phyloP scores from a whole-genome alignment of 2,113 vertebrate genomes.

The Triplophysa rosa region DNA sequence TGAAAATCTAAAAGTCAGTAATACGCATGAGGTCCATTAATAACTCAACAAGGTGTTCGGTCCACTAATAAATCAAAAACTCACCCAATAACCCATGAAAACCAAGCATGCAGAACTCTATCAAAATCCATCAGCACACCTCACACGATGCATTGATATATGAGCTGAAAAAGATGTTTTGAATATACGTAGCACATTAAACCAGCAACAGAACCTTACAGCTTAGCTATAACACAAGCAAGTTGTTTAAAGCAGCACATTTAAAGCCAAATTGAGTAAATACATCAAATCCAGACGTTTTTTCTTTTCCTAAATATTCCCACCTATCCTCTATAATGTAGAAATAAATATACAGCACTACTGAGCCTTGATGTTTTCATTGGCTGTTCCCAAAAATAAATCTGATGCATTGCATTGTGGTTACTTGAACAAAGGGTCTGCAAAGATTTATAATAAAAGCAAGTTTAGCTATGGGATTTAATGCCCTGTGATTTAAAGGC shows the following conservation, averaged over 20 bases:
- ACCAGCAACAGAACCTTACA: not conserved
- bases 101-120: not conserved
- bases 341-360: not conserved
- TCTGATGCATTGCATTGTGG: not conserved
- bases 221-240: not conserved
- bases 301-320: not conserved
- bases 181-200: not conserved
- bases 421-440: no score
- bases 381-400: not conserved
- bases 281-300: not conserved
- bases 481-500: no score
- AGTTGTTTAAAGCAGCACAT: not conserved
- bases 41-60: not conserved
- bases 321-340: not conserved
- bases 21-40: not conserved
- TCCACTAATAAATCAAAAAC: not conserved
- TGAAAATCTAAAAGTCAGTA: slow-evolving; percentile 3
- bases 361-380: not conserved
- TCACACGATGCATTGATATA: not conserved
- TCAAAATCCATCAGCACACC: not conserved
- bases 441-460: no score
- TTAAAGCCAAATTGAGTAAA: not conserved
- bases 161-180: not conserved
- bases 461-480: no score
- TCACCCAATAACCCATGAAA: not conserved